Evolutionary conservation across 2,888 invertebrate genomes (phyloP).

Genomic region (Lagria hirta): DNA sequence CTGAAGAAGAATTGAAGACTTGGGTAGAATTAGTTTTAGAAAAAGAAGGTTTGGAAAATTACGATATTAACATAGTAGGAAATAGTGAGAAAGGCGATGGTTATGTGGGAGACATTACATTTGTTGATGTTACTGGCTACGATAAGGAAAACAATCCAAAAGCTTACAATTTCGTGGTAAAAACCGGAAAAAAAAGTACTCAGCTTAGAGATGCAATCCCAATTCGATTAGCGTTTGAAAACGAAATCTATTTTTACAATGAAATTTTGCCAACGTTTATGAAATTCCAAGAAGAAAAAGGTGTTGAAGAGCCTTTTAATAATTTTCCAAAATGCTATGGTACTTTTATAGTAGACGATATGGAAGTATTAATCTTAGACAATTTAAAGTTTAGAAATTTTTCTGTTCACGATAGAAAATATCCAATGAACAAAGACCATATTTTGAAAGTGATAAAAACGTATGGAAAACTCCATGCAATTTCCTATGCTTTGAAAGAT

Average conservation of each 20-base stretch:
- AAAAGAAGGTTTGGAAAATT: constrained; percentile 7
- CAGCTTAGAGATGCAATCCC: constrained; percentile 11
- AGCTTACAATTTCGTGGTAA: constrained; percentile 9
- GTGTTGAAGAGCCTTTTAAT: constrained; percentile 13
- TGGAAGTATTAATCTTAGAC: constrained; percentile 29
- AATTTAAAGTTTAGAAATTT: constrained; percentile 28
- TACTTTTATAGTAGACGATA: constrained; percentile 9
- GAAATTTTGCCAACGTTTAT: constrained; percentile 7
- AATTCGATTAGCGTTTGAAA: constrained; percentile 12
- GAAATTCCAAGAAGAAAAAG: constrained; percentile 21
- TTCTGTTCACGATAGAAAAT: constrained; percentile 21
- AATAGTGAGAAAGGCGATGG: constrained; percentile 19
- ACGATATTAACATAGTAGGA: constrained; percentile 7
- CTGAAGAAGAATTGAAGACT: constrained; percentile 7
- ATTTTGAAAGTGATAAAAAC: constrained; percentile 23
- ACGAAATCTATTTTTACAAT: constrained; percentile 22
- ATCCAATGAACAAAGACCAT: constrained; percentile 24
- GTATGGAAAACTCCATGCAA: constrained; percentile 35
- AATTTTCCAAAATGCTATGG: constrained; percentile 22
- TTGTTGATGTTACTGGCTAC: constrained; percentile 12
- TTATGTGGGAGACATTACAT: constrained; percentile 15
- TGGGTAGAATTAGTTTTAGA: constrained; percentile 7
- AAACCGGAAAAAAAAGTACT: constrained; percentile 14
- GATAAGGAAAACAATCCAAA: constrained; percentile 1
- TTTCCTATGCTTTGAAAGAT: constrained; percentile 32